Evolutionary conservation across 2,797 vertebrate species (phyloP), one percentile per base, ranked within the genome.

Genomic region (Crenuchus spilurus): DNA sequence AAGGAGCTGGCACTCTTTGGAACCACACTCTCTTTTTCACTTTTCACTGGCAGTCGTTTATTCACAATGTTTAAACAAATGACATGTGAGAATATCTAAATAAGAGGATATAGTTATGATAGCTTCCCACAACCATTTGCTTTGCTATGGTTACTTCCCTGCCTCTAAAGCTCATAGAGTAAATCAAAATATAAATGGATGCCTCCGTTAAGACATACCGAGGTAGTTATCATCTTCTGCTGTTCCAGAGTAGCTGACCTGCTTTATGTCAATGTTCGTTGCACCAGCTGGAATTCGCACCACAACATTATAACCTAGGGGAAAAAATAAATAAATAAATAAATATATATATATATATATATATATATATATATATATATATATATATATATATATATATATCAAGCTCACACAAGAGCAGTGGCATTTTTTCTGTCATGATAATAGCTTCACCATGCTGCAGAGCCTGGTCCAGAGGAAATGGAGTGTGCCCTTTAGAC

Each of bases 141-240:
- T 9, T 30, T 18, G 28, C 3, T 55, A 31, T 1, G 3, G 31
- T 55, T 55, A 30, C 52, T 31, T 31, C 4, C 24, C 33, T 39
- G 0, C 5, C 1, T 14, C 24, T n/a, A n/a, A 44, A 16, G 39
- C 24, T 41, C 22, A 10, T 62, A 42, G 14, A 42, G 11, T 7
- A 18, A 33, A 55, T 5, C 0, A 44, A 16, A 42, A 42, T n/a
- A 20, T 41, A 7, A 24, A 41, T 16, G 11, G 6, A 3, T 42
- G 37, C 13, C 14, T n/a, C 24, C 3, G 9, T 14, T n/a, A 83
- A 18, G 8, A 85, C 93, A 94, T 91, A 99, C 97, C 96, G 82
- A 99, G 95, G 89, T 99, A 99, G 90, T 94, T 99, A 92, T 99
- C 96, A 80, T 99, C 97, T 83, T 97, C 96, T 68, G 97, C 91